A percentile compares a stretch with the other conserved stretches of the same genome.
These are phyloP conservation scores for Scaptomyza pallida DNA, from an alignment of 1,140 invertebrate species.

Conservation along the genomic window DNA sequence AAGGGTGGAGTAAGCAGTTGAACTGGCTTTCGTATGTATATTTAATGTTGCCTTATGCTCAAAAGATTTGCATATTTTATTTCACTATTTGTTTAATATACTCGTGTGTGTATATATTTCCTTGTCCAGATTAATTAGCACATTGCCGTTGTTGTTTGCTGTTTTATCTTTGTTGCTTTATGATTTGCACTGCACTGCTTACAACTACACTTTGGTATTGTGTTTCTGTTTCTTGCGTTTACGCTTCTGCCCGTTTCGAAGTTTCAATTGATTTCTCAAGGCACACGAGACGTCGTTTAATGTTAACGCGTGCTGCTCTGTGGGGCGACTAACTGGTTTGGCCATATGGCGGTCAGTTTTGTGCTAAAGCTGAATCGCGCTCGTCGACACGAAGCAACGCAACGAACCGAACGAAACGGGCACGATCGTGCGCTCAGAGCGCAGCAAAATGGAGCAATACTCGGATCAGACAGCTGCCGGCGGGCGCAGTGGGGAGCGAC, in stretches of 20 bases:
- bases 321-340: conserved; percentile 78
- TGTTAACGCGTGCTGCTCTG: conserved; percentile 56
- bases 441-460: conserved; percentile 9
- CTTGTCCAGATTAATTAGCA: conserved; percentile 51
- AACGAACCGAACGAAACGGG: conserved; percentile 1
- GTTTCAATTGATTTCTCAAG: conserved; percentile 14
- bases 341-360: conserved; percentile 68
- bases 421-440: conserved; percentile 32
- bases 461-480: no score
- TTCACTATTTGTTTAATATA: conserved; percentile 4
- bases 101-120: conserved; percentile 48
- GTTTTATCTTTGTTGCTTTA: conserved; percentile 49
- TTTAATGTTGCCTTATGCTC: conserved; percentile 48
- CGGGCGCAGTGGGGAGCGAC: not conserved
- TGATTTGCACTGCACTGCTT: conserved; percentile 46
- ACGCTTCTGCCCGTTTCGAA: conserved; percentile 27
- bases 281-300: conserved; percentile 18
- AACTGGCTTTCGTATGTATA: conserved; percentile 15
- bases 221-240: conserved; percentile 19
- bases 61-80: conserved; percentile 65
- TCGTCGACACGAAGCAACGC: conserved; percentile 6
- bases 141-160: conserved; percentile 46
- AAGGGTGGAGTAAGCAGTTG: not conserved
- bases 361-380: conserved; percentile 32
- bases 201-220: conserved; percentile 28